phyloP scores from a whole-genome alignment of 2,888 invertebrate species.

The Noctuana brunneofusca region DNA sequence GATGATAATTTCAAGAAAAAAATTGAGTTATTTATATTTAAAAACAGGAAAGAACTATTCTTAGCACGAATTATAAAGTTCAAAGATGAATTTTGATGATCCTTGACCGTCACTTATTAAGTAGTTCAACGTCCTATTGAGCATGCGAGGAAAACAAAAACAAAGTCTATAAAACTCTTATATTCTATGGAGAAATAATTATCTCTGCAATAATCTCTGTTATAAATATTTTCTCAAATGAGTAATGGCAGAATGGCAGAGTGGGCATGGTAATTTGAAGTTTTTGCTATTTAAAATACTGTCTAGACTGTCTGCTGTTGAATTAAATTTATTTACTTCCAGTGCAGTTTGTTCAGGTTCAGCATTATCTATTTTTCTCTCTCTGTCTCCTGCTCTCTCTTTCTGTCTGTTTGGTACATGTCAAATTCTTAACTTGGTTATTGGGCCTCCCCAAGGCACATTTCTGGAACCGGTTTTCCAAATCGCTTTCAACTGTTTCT shows the following conservation, averaged over 20 bases:
- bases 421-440: too few relatives aligned
- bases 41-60: not conserved
- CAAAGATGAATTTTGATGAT: constrained; percentile 2
- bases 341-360: too few relatives aligned
- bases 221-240: not conserved
- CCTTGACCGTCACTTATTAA: not conserved
- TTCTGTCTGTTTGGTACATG: too few relatives aligned
- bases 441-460: too few relatives aligned
- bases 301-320: not conserved
- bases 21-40: too few relatives aligned
- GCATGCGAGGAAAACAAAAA: not conserved
- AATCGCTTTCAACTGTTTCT: too few relatives aligned
- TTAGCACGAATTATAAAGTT: constrained; percentile 17
- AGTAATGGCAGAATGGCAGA: not conserved
- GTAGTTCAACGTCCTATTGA: not conserved
- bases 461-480: too few relatives aligned
- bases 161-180: not conserved
- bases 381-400: too few relatives aligned
- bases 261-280: not conserved
- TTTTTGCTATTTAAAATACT: not conserved
- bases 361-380: too few relatives aligned
- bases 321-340: too few relatives aligned
- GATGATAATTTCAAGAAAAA: too few relatives aligned
- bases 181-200: not conserved
- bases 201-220: not conserved